Percentiles rank a stretch among this genome's conserved stretches.
Conservation (phyloP, 2,113 vertebrate genomes). For the Psammodynastes pulverulentus region DNA sequence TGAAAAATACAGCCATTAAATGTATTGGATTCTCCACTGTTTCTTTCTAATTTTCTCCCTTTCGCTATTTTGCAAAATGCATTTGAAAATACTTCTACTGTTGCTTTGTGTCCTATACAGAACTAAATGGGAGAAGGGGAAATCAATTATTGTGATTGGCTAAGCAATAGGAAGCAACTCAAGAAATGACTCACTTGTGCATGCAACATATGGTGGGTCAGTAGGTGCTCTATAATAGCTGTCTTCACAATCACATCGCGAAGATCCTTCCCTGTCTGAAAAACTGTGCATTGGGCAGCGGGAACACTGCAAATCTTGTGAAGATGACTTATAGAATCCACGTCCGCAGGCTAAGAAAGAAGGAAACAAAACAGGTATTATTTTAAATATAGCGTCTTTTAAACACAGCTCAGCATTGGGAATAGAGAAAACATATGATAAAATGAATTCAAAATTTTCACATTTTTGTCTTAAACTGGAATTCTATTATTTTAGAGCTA, state of each 20-base stretch:
- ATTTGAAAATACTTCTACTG: slow-evolving; percentile 38
- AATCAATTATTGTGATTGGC: slow-evolving; percentile 40
- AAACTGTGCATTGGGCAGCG: slow-evolving; percentile 94
- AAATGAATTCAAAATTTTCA: neutral
- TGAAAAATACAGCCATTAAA: slow-evolving; percentile 29
- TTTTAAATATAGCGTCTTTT: neutral
- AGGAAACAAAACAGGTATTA: slow-evolving; percentile 45
- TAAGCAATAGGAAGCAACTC: slow-evolving; percentile 54
- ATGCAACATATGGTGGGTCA: slow-evolving; percentile 89
- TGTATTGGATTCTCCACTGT: slow-evolving; percentile 5
- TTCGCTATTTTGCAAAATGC: slow-evolving; percentile 41
- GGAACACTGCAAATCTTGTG: slow-evolving; percentile 97
- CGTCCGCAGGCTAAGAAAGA: slow-evolving; percentile 84
- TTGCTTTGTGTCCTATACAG: neutral
- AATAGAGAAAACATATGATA: neutral
- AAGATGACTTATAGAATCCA: slow-evolving; percentile 97
- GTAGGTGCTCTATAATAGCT: slow-evolving; percentile 91
- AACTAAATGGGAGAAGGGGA: neutral
- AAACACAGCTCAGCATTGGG: neutral
- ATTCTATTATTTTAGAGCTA: neutral
- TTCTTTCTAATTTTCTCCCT: neutral
- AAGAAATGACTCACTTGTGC: slow-evolving; percentile 86
- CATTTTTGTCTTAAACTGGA: neutral
- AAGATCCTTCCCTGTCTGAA: slow-evolving; percentile 92
- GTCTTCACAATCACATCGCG: slow-evolving; percentile 94